Evolutionary conservation across 2,113 vertebrate genomes (phyloP), one percentile per base, ranked within the genome.

Genomic region (Quiscalus mexicanus): DNA sequence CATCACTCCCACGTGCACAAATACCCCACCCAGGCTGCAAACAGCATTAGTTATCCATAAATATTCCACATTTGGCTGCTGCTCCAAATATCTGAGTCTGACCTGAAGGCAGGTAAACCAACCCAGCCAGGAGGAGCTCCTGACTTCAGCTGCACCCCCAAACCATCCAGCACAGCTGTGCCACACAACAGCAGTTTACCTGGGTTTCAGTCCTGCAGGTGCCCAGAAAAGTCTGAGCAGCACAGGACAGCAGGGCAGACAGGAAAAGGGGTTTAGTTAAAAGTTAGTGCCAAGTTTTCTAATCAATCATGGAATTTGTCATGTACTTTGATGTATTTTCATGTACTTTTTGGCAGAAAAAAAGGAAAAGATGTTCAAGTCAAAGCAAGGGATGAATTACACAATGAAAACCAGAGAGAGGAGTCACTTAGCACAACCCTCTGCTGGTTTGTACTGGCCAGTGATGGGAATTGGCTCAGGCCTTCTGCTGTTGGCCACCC

Each of bases 381-480:
- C n/a, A 85, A 82, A 80, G 68, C 24, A 75, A 69, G 45, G 22
- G 35, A 44, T 41, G 44, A 73, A 84, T 67, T 68, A n/a, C 28
- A 31, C 6, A 2, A 8, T 65, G 65, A 56, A 82, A 84, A 60
- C 4, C 44, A 82, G 30, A 56, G 27, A 55, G 15, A 82, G 22
- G 15, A 91, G 73, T 22, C 79, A 62, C 18, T 49, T 7, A 22
- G 49, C 50, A 79, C 33, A 75, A 1, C 6, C 50, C 41, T 39
- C 15, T 28, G 23, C 25, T 49, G 65, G 24, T 93, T 64, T 49
- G 53, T 23, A n/a, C 42, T 25, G 35, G 45, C 13, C 68, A 75
- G 47, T 1, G 4, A 30, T 25, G 59, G 1, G 31, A 62, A 11
- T 0, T 3, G 13, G 49, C 37, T 63, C 49, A 45, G 35, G 44